Conservation (phyloP, 1,140 invertebrate species). For the Drosophila repletoides region DNA sequence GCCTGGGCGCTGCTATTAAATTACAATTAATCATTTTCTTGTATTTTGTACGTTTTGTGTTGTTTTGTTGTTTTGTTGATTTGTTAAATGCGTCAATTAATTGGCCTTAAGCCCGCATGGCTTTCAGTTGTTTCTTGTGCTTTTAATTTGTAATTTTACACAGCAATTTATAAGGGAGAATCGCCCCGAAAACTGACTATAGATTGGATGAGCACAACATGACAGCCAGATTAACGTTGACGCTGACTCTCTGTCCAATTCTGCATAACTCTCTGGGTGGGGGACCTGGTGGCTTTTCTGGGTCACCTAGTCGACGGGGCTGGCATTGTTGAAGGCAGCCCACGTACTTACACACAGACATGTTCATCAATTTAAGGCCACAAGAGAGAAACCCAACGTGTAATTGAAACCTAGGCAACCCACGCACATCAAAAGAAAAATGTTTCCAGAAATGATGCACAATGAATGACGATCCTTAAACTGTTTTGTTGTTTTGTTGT, state of each 20-base stretch:
- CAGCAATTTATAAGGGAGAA: slow-evolving; percentile 55
- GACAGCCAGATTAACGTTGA: slow-evolving; percentile 51
- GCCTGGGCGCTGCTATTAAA: slow-evolving; percentile 54
- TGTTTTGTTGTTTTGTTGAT: slow-evolving; percentile 51
- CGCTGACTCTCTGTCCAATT: slow-evolving; percentile 34
- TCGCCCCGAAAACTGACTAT: slow-evolving; percentile 59
- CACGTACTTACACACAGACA: slow-evolving; percentile 29
- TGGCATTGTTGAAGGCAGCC: slow-evolving; percentile 27
- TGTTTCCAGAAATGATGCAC: slow-evolving; percentile 41
- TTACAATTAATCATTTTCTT: slow-evolving; percentile 65
- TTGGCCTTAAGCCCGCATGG: slow-evolving; percentile 64
- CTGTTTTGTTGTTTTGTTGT: too few relatives aligned
- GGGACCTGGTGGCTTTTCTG: slow-evolving; percentile 33
- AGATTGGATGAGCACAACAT: slow-evolving; percentile 66
- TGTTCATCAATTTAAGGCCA: slow-evolving; percentile 60
- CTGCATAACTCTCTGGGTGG: slow-evolving; percentile 19
- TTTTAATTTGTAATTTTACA: slow-evolving; percentile 77
- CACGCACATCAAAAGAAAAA: slow-evolving; percentile 54
- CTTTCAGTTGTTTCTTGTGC: slow-evolving; percentile 33
- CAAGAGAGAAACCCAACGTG: slow-evolving; percentile 49
- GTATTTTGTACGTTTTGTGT: slow-evolving; percentile 2
- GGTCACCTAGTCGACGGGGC: slow-evolving; percentile 36
- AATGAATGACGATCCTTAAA: slow-evolving; percentile 63
- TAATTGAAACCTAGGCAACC: slow-evolving; percentile 64
- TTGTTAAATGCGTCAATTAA: slow-evolving; percentile 78